Percentiles rank a stretch among this genome's conserved stretches.
Evolutionary conservation across 2,888 invertebrate species (phyloP).

Genomic region (Tipula vernalis): DNA sequence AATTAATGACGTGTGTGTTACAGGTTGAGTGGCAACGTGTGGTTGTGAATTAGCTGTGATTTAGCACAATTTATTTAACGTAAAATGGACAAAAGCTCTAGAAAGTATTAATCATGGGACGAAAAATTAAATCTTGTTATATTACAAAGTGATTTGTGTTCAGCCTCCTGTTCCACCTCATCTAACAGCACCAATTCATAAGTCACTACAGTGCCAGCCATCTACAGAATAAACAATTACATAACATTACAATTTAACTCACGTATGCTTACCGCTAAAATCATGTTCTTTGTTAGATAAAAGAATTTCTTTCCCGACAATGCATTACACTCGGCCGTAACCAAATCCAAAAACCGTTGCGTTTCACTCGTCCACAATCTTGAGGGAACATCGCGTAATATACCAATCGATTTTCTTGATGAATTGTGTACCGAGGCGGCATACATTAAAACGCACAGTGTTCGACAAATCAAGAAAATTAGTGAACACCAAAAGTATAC

Average conservation of each 20-base stretch:
- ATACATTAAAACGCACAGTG: slow-evolving; percentile 40
- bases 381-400: slow-evolving; percentile 33
- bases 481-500: slow-evolving; percentile 43
- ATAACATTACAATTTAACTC: not conserved
- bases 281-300: slow-evolving; percentile 41
- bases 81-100: too few species aligned
- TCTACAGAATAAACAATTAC: slow-evolving; percentile 26
- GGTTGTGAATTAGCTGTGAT: too few species aligned
- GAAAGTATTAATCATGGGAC: not conserved
- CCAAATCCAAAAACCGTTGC: slow-evolving; percentile 44
- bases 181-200: slow-evolving; percentile 53
- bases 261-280: slow-evolving; percentile 40
- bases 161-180: slow-evolving; percentile 33
- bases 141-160: not conserved
- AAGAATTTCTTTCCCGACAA: slow-evolving; percentile 50
- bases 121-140: not conserved
- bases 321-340: slow-evolving; percentile 41
- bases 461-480: slow-evolving; percentile 39
- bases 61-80: too few species aligned
- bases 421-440: slow-evolving; percentile 44
- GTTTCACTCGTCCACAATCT: slow-evolving; percentile 36
- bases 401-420: slow-evolving; percentile 38
- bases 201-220: slow-evolving; percentile 49
- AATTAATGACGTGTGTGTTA: too few species aligned
- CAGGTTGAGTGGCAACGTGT: too few species aligned